Evolutionary conservation across 2,797 vertebrate genomes (phyloP).

Genomic region (Intellagama lesueurii): DNA sequence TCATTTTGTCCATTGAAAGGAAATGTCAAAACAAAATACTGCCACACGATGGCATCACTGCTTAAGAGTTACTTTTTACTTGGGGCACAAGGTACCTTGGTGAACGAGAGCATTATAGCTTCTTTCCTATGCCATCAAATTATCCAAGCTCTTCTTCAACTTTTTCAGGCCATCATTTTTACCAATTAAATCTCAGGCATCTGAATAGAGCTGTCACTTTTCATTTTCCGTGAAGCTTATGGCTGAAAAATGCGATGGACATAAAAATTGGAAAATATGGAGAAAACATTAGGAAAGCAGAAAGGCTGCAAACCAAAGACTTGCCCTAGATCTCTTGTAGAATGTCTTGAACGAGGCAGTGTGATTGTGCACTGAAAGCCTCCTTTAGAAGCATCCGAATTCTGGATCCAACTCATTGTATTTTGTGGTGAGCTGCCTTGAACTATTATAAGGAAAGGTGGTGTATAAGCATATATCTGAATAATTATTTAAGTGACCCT

Average conservation of each 20-base stretch:
- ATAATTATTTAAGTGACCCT: background rate
- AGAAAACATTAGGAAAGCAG: background rate
- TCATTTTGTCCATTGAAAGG: background rate
- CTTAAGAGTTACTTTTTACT: background rate
- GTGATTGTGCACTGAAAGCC: background rate
- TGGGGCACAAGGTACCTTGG: background rate
- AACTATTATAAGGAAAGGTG: background rate
- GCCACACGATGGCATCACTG: slow-evolving; percentile 17
- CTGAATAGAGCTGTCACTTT: background rate
- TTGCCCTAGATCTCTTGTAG: background rate
- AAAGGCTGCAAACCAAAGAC: background rate
- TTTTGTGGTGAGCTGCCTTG: background rate
- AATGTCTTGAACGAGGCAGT: background rate
- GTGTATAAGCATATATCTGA: background rate
- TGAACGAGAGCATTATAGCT: background rate
- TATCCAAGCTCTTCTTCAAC: background rate
- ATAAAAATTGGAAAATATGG: too few relatives aligned
- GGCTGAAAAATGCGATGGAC: background rate
- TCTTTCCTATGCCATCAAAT: background rate
- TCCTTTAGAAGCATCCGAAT: background rate
- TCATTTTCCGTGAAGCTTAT: background rate
- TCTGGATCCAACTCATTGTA: background rate
- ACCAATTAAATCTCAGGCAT: background rate
- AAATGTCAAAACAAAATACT: background rate
- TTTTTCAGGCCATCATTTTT: background rate